Evolutionary conservation across 2,797 vertebrate genomes (phyloP).

Genomic region (Distichodus sexfasciatus): DNA sequence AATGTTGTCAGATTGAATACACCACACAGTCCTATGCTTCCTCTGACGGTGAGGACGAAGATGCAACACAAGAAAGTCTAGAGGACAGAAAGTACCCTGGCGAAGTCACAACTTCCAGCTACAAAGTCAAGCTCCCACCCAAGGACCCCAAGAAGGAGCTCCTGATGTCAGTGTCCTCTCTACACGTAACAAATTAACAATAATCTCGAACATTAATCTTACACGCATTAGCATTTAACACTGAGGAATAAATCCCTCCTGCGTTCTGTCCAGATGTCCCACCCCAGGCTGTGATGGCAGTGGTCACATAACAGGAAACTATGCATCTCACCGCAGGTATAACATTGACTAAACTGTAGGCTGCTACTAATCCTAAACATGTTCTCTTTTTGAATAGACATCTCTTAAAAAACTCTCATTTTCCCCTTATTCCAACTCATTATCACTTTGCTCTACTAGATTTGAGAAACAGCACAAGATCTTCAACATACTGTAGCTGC

Average conservation of each 20-base stretch:
- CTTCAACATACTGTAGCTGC: neutral
- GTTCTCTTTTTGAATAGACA: slow-evolving; percentile 35
- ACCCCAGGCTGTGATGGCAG: slow-evolving; percentile 98
- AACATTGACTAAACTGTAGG: slow-evolving; percentile 22
- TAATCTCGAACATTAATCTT: neutral
- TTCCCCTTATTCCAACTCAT: slow-evolving; percentile 3
- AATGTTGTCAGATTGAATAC: slow-evolving; percentile 79
- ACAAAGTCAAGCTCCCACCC: slow-evolving; percentile 92
- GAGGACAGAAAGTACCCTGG: slow-evolving; percentile 95
- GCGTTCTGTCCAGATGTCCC: slow-evolving; percentile 80
- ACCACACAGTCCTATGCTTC: slow-evolving; percentile 89
- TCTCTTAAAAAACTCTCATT: neutral
- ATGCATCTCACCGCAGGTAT: slow-evolving; percentile 98
- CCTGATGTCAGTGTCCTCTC: slow-evolving; percentile 84
- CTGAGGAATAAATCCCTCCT: slow-evolving; percentile 45
- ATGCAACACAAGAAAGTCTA: slow-evolving; percentile 82
- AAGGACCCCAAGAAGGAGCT: slow-evolving; percentile 98
- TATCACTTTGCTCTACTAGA: neutral
- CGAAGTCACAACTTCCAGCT: slow-evolving; percentile 92
- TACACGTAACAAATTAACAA: neutral
- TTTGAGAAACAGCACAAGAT: too few species aligned
- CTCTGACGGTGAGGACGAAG: slow-evolving; percentile 92
- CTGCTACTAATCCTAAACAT: slow-evolving; percentile 14
- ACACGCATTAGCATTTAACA: neutral
- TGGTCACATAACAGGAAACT: slow-evolving; percentile 98